phyloP scores from a whole-genome alignment of 2,113 vertebrate species.

The Monarcha castaneiventris region DNA sequence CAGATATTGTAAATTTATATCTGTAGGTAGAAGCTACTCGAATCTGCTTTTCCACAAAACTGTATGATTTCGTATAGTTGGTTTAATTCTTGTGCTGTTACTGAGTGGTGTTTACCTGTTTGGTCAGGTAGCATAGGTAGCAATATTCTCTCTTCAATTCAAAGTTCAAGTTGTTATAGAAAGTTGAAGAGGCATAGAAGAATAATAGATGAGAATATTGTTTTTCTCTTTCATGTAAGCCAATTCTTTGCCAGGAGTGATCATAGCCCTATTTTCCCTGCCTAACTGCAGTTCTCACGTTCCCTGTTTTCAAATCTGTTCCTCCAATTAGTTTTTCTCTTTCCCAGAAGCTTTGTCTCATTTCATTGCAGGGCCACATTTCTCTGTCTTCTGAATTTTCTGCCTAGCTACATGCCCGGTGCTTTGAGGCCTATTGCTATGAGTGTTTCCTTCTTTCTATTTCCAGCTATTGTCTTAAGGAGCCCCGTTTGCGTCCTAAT shows the following conservation, averaged over 20 bases:
- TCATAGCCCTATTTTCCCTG: neutral
- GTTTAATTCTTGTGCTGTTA: neutral
- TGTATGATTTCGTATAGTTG: neutral
- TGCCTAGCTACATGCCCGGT: neutral
- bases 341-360: neutral
- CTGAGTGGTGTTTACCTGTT: neutral
- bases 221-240: neutral
- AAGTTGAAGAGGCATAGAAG: neutral
- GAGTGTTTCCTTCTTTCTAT: neutral
- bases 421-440: neutral
- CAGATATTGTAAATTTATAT: neutral
- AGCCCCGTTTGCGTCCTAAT: fast-evolving
- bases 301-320: neutral
- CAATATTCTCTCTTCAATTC: neutral
- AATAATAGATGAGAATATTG: neutral
- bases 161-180: neutral
- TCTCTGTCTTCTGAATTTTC: neutral
- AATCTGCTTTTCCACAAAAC: neutral
- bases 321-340: neutral
- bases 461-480: neutral
- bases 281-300: neutral
- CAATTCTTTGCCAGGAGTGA: neutral
- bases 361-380: neutral
- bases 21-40: neutral
- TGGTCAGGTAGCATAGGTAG: neutral